A percentile compares a stretch with the other conserved stretches of the same genome.
Conservation (phyloP, 2,797 vertebrate species). For the Poeciliopsis infans region DNA sequence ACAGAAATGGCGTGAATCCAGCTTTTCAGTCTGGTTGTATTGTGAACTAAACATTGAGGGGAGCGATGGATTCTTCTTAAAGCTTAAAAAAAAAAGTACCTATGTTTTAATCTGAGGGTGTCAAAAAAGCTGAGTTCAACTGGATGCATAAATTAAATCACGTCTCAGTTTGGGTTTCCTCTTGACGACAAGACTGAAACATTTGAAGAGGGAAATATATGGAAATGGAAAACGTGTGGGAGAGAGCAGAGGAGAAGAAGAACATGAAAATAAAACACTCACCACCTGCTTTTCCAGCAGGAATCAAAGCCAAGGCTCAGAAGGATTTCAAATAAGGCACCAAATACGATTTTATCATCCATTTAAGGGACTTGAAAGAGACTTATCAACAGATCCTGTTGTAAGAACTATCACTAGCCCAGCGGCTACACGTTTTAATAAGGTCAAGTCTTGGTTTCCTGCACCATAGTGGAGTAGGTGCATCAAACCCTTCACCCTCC, state of each 20-base stretch:
- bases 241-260: background rate
- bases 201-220: constrained; percentile 6
- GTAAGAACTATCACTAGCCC: background rate
- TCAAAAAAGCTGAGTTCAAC: constrained; percentile 36
- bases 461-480: background rate
- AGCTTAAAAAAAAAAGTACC: background rate
- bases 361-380: constrained; percentile 8
- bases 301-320: background rate
- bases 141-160: constrained; percentile 44
- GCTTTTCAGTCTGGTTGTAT: constrained; percentile 22
- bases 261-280: constrained; percentile 20
- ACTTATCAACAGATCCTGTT: background rate
- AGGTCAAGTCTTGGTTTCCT: background rate
- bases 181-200: constrained; percentile 42
- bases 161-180: constrained; percentile 41
- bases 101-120: constrained; percentile 23
- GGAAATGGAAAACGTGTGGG: constrained; percentile 19
- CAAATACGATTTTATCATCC: constrained; percentile 7
- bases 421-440: background rate
- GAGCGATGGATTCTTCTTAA: constrained; percentile 48
- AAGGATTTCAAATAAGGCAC: constrained; percentile 16
- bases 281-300: constrained; percentile 22
- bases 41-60: constrained; percentile 57
- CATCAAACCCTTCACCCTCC: background rate
- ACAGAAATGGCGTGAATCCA: constrained; percentile 23